Conservation (phyloP, 64 coral and sea anemone species). For the Catalaphyllia jardinei region DNA sequence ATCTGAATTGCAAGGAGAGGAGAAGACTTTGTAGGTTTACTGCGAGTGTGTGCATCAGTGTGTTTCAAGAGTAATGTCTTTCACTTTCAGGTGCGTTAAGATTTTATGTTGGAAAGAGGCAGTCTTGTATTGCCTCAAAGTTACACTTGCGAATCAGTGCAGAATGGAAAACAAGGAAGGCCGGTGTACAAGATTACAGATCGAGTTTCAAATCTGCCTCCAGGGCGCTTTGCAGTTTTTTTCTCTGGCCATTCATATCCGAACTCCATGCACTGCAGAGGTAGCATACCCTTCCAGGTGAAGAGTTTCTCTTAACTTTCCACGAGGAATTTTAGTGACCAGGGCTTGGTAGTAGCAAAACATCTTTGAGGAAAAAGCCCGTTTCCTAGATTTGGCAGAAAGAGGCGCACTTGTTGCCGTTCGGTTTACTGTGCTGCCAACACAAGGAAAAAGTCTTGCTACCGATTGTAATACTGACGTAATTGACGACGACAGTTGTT, state of each 20-base stretch:
- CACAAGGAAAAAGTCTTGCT: background rate
- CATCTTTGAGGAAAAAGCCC: conserved; percentile 32
- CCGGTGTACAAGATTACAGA: no score
- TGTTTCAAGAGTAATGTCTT: no score
- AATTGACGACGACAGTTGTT: conserved; percentile 5
- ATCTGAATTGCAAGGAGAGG: no score
- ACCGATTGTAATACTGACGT: no score
- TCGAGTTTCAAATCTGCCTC: no score
- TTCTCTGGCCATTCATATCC: conserved; percentile 7
- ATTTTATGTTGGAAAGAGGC: no score
- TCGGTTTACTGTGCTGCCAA: background rate
- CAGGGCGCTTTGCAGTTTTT: conserved; percentile 14
- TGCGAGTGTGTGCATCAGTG: no score
- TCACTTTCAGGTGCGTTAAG: no score
- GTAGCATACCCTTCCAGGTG: conserved; percentile 23
- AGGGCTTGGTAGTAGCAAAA: conserved; percentile 33
- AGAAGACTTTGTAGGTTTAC: no score
- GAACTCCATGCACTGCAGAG: conserved; percentile 5
- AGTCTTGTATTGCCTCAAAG: no score
- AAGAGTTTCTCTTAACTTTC: conserved; percentile 15
- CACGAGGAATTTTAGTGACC: conserved; percentile 2
- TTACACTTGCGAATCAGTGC: no score
- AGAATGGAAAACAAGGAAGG: no score
- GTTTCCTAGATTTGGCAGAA: conserved; percentile 16
- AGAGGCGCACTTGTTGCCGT: background rate